These are phyloP conservation scores for Chymomyza caudatula DNA, from an alignment of 2,888 invertebrate species.

Conservation along the genomic window DNA sequence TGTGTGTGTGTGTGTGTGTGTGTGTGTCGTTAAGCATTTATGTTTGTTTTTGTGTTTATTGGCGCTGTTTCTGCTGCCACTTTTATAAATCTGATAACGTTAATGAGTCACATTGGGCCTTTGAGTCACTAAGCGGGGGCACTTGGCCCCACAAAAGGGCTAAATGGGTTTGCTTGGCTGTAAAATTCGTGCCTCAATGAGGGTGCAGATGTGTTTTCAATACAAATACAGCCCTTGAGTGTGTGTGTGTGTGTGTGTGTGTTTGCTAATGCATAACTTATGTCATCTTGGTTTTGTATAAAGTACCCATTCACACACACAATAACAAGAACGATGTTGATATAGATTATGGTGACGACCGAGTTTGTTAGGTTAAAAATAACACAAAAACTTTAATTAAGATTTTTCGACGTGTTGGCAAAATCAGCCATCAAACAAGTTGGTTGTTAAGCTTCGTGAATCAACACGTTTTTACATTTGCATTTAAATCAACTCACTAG, in stretches of 20 bases:
- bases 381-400: slow-evolving; percentile 1
- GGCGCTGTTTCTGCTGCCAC: background rate
- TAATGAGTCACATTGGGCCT: slow-evolving; percentile 15
- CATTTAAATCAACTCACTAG: slow-evolving; percentile 14
- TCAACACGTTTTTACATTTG: background rate
- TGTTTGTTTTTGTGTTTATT: background rate
- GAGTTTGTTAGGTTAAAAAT: background rate
- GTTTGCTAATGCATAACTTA: slow-evolving; percentile 2
- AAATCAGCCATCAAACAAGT: background rate
- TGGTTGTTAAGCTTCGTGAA: background rate
- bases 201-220: slow-evolving; percentile 1
- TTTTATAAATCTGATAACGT: slow-evolving; percentile 14
- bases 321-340: background rate
- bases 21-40: background rate
- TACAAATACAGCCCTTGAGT: background rate
- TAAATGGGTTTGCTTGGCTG: slow-evolving; percentile 12
- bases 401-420: background rate
- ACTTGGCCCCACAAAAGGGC: slow-evolving; percentile 1
- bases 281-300: background rate
- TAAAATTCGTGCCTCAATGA: slow-evolving; percentile 6
- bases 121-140: background rate
- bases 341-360: background rate
- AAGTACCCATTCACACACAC: background rate
- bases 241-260: slow-evolving; percentile 1
- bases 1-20: too few species aligned